Conservation (phyloP, 2,797 vertebrate genomes). For the Aplochiton taeniatus region DNA sequence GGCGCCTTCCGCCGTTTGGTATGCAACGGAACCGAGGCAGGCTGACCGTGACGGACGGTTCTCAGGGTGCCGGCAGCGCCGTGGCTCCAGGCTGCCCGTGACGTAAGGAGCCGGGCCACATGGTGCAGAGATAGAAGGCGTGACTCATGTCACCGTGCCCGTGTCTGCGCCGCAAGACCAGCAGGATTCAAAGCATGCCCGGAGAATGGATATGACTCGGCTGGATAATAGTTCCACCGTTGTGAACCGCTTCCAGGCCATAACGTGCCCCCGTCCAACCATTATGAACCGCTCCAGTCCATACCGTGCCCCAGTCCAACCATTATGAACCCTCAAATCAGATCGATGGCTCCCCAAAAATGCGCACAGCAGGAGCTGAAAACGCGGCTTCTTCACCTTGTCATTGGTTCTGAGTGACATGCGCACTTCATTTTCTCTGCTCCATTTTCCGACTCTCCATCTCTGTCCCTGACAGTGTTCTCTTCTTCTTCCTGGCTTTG, state of each 20-base stretch:
- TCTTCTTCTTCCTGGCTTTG: neutral
- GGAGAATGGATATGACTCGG: too few species aligned
- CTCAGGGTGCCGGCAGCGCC: slow-evolving; percentile 42
- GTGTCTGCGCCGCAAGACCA: slow-evolving; percentile 16
- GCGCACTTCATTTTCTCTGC: neutral
- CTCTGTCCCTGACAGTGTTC: slow-evolving; percentile 3
- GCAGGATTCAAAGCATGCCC: slow-evolving; percentile 11
- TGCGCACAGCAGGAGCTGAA: neutral
- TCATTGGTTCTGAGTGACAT: neutral
- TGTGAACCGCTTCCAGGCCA: too few species aligned
- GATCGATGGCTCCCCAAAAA: too few species aligned
- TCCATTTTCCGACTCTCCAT: neutral
- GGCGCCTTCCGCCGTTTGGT: neutral
- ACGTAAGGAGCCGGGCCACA: slow-evolving; percentile 38
- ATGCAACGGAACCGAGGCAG: slow-evolving; percentile 9
- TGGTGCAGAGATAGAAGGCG: slow-evolving; percentile 45
- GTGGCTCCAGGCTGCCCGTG: slow-evolving; percentile 27
- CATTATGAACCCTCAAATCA: too few species aligned
- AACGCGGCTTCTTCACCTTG: slow-evolving; percentile 16
- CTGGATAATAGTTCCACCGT: neutral
- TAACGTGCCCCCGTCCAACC: too few species aligned
- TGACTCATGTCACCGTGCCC: slow-evolving; percentile 37
- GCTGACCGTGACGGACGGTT: slow-evolving; percentile 23
- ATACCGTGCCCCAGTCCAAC: too few species aligned
- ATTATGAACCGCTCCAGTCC: too few species aligned